A percentile compares a stretch with the other conserved stretches of the same genome.
Conservation (phyloP, 2,113 vertebrate genomes). For the Ariopsis seemanni region DNA sequence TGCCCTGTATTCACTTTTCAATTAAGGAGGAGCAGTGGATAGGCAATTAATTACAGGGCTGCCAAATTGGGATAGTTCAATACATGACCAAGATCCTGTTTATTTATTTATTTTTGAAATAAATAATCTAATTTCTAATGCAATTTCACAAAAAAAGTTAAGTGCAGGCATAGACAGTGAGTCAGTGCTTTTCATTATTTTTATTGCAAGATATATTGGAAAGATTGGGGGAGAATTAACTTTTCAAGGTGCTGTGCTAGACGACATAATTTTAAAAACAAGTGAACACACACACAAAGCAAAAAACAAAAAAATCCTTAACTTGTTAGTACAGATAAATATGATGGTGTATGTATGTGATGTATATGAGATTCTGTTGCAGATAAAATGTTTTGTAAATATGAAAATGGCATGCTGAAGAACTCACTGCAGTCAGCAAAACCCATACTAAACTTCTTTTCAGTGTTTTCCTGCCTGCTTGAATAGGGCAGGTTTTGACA, state of each 20-base stretch:
- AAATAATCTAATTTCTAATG: no score
- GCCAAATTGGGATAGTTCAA: no score
- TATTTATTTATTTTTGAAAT: no score
- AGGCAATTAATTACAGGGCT: no score
- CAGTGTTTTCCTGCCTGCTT: background rate
- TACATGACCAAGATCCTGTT: no score
- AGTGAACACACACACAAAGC: background rate
- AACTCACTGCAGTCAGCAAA: conserved; percentile 12
- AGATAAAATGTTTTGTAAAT: conserved; percentile 10
- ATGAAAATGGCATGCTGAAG: background rate
- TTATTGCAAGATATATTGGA: background rate
- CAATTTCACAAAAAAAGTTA: no score
- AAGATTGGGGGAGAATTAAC: background rate
- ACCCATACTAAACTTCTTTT: background rate
- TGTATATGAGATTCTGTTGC: background rate
- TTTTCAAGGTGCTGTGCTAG: background rate
- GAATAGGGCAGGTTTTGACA: background rate
- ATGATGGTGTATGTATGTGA: background rate
- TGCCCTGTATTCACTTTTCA: no score
- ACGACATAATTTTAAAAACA: background rate
- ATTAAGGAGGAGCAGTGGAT: no score
- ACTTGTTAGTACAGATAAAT: background rate
- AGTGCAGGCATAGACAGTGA: no score
- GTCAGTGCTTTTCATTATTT: no score
- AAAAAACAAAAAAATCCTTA: no score